phyloP scores from a whole-genome alignment of 2,888 invertebrate species.

The Tenthredo livida region DNA sequence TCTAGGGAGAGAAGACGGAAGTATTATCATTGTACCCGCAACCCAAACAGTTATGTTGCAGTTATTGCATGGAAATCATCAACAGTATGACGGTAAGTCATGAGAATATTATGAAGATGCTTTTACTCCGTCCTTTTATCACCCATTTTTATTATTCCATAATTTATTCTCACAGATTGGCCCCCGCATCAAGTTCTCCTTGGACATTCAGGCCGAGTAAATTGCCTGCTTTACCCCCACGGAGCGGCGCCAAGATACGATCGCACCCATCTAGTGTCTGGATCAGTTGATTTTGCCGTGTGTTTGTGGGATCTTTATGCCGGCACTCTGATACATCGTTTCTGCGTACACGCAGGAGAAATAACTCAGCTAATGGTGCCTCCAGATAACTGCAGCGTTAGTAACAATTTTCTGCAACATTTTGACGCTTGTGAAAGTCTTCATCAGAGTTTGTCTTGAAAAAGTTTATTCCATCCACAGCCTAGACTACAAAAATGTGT shows the following conservation, averaged over 20 bases:
- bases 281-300: constrained; percentile 98
- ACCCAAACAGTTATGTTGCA: constrained; percentile 97
- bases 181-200: constrained; percentile 92
- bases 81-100: constrained; percentile 85
- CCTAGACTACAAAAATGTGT: constrained; percentile 95
- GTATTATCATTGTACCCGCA: constrained; percentile 97
- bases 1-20: constrained; percentile 96
- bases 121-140: neutral
- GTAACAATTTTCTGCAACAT: constrained; percentile 69
- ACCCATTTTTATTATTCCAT: neutral
- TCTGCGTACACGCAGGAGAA: constrained; percentile 99
- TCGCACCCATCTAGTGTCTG: constrained; percentile 93
- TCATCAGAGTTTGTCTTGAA: neutral
- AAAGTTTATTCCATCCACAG: constrained; percentile 80
- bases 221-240: constrained; percentile 96
- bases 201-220: constrained; percentile 96
- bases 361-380: constrained; percentile 96
- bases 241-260: constrained; percentile 94
- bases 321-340: constrained; percentile 93
- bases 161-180: constrained; percentile 84
- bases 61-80: constrained; percentile 92
- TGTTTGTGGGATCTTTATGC: constrained; percentile 97
- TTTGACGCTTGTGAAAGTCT: neutral
- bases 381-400: constrained; percentile 92
- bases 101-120: constrained; percentile 62